Evolutionary conservation across 2,113 vertebrate species (phyloP).

Genomic region (Prietella phreatophila): DNA sequence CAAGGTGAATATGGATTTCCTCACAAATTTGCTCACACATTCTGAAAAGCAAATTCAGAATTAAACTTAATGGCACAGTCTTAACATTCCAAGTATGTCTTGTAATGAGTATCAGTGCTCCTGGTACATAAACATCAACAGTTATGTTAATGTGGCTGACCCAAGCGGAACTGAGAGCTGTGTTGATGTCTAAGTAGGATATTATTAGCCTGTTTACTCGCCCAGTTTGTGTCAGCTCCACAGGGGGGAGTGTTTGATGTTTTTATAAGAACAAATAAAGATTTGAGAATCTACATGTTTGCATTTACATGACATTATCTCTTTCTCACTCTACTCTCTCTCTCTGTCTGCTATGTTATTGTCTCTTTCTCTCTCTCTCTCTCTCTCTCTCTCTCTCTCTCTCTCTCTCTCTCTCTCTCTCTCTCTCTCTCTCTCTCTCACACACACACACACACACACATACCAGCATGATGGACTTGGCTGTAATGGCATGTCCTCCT

Average conservation of each 20-base stretch:
- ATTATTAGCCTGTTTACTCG: conserved; percentile 40
- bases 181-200: conserved; percentile 12
- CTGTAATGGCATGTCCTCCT: conserved; percentile 87
- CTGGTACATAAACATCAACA: background rate
- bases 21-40: background rate
- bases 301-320: background rate
- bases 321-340: background rate
- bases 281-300: background rate
- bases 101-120: background rate
- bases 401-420: background rate
- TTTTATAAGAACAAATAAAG: conserved; percentile 13
- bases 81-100: background rate
- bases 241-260: conserved; percentile 5
- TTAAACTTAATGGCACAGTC: background rate
- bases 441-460: no score
- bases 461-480: conserved; percentile 78
- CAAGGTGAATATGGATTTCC: conserved; percentile 73
- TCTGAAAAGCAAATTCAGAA: background rate
- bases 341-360: background rate
- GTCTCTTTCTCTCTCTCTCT: background rate
- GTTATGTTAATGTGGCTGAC: background rate
- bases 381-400: background rate
- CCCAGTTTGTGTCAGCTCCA: conserved; percentile 25
- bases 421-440: background rate
- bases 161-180: background rate